Conservation (phyloP, 2,113 vertebrate genomes). For the Perca fluviatilis region DNA sequence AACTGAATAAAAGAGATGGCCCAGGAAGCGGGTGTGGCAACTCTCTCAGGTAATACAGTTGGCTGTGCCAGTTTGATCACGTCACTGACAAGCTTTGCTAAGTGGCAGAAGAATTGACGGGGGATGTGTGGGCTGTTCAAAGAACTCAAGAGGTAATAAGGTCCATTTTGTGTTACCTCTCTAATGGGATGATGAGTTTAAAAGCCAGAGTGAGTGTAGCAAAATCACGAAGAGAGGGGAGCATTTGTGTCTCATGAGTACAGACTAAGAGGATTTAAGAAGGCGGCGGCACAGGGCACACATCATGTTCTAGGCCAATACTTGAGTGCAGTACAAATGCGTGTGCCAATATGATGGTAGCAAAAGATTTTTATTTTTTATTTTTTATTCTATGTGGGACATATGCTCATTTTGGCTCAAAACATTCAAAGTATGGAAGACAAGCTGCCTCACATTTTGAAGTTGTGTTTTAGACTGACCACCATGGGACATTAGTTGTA, state of each 20-base stretch:
- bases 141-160: slow-evolving; percentile 37
- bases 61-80: slow-evolving; percentile 34
- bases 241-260: slow-evolving; percentile 53
- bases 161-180: slow-evolving; percentile 49
- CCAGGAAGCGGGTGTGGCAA: slow-evolving; percentile 31
- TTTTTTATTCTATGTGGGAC: neutral
- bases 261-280: slow-evolving; percentile 57
- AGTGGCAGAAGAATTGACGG: slow-evolving; percentile 29
- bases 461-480: slow-evolving; percentile 17
- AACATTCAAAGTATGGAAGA: slow-evolving; percentile 1
- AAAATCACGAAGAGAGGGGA: slow-evolving; percentile 41
- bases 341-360: neutral
- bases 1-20: slow-evolving; percentile 14
- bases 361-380: neutral
- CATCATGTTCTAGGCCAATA: slow-evolving; percentile 45
- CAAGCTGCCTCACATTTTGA: neutral
- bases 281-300: slow-evolving; percentile 25
- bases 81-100: slow-evolving; percentile 40
- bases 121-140: slow-evolving; percentile 19
- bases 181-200: slow-evolving; percentile 66
- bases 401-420: neutral
- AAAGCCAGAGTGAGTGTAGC: slow-evolving; percentile 50
- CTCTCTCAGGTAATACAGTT: slow-evolving; percentile 36
- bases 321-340: slow-evolving; percentile 19
- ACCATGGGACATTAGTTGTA: slow-evolving; percentile 17